A percentile compares a stretch with the other conserved stretches of the same genome.
phyloP scores from a whole-genome alignment of 2,888 invertebrate genomes.

The Caenorhabditis sp. region DNA sequence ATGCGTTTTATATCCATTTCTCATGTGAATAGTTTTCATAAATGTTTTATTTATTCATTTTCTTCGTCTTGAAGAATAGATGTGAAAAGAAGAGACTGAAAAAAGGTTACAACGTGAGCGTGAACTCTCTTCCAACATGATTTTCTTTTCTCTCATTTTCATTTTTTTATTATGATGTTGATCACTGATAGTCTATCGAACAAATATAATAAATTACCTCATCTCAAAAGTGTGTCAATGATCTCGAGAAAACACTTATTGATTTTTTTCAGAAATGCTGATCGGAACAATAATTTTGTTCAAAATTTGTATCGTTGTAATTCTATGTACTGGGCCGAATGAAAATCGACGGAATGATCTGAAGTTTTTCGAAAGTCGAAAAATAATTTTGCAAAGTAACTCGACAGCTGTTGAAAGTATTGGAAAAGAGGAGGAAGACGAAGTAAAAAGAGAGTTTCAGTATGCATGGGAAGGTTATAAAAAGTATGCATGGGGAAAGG shows the following conservation, averaged over 20 bases:
- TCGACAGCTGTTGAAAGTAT: too few species aligned
- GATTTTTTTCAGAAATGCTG: neutral
- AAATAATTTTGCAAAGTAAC: too few species aligned
- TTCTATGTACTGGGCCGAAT: slow-evolving; percentile 19
- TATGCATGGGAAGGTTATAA: slow-evolving; percentile 88
- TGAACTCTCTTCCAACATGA: too few species aligned
- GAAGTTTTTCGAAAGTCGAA: too few species aligned
- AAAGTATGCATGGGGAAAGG: slow-evolving; percentile 94
- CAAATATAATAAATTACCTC: neutral
- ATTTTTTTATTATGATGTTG: too few species aligned
- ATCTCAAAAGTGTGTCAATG: neutral
- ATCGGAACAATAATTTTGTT: neutral
- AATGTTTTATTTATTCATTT: neutral
- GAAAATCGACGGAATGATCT: neutral
- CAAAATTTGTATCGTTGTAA: neutral
- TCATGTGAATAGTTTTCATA: neutral
- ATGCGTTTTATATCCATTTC: neutral
- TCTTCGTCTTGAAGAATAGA: too few species aligned
- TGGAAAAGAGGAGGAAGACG: too few species aligned
- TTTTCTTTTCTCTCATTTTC: too few species aligned
- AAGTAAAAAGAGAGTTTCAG: slow-evolving; percentile 86
- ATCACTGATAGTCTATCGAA: too few species aligned
- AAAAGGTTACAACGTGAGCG: too few species aligned
- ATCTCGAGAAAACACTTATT: too few species aligned
- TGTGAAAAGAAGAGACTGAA: too few species aligned